Evolutionary conservation across 2,888 invertebrate genomes (phyloP), one percentile per base, ranked within the genome.

Genomic region (Drosophila glabriapex): DNA sequence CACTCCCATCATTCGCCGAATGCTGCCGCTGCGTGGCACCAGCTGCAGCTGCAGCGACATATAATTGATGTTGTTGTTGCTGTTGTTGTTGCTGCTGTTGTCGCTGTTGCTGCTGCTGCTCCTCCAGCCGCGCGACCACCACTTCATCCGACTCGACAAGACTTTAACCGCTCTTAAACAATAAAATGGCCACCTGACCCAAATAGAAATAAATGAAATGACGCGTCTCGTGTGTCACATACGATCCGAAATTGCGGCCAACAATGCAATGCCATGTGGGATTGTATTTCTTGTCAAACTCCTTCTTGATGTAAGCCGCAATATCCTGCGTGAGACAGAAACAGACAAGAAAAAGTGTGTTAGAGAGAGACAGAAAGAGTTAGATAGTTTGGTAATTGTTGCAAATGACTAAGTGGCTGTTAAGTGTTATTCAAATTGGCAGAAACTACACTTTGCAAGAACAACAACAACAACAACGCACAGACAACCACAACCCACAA

Each of bases 221-320:
- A 94, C 99, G 98, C 79, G 99, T 99, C 95, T 99, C 99, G 93
- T 99, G 99, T 92, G 99, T 99, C 90, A 99, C 98, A 93, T 99
- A 99, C 91, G 98, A 98, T 91, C 99, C 99, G 93, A 99, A 99
- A 95, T 99, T 99, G 91, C 99, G 96, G 73, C 99, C 99, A 81
- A 99, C 99, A 94, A 99, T 99, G 95, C 99, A 99, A 93, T 99
- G 99, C 99, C 99, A 99, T 93, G 99, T 99, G 63, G 99, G 99
- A 94, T 99, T 99, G 95, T 99, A 99, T 94, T 99, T 99, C 95
- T 99, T 99, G 95, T 99, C 99, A 93, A 99, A 99, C 93, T 99
- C 99, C 94, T 99, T 99, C 95, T 99, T 99, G 94, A 99, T 99
- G 94, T 97, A 99, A 68, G 99, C 99, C 28, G 99, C 99, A 92